Base-by-base conservation (phyloP, 1,140 invertebrate genomes). In the Globodera rostochiensis region DNA sequence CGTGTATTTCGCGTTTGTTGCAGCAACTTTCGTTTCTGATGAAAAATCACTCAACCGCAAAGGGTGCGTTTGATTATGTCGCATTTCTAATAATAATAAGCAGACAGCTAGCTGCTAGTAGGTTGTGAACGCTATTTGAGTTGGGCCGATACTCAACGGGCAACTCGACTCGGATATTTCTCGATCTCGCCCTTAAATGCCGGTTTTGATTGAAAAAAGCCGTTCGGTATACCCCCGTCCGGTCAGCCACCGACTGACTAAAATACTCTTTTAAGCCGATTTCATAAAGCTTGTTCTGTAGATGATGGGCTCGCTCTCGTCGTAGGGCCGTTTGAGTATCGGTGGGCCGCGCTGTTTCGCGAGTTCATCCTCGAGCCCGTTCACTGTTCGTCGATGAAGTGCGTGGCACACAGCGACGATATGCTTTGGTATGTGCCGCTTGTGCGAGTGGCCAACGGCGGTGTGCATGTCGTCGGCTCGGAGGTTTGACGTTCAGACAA, bases 351-450 rank as follows among this genome's bases (percentile, higher is more conserved):
- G 47, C 74, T 89, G 11, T 89, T 89, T 69, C 79, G 83, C 67
- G 88, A 90, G 69, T 81, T 81, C 66, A 81, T 87, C 74, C 73
- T 87, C 8, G 82, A 74, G 21, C 50, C 78, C 21, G 77, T 60
- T 9, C 73, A 88, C 71, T 87, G 86, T 75, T 85, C 73, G 4
- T 75, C 36, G n/a, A 74, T 70, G 36, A 73, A 89, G 15, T 87
- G 85, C 71, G 77, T 73, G 47, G 87, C 88, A 9, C 82, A 88
- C 73, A 75, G 74, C 9, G 87, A 88, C 50, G 74, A 79, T 21
- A 87, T 86, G 86, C 73, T 86, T 47, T 86, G 84, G 84, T 86
- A 88, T 85, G 84, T 86, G 50, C 84, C 84, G 9, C 6, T 87
- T 46, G 64, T 69, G 36, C 80, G 76, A 74, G 8, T 71, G 19